Evolutionary conservation across 2,113 vertebrate genomes (phyloP).

Genomic region (Falcunculus frontatus): DNA sequence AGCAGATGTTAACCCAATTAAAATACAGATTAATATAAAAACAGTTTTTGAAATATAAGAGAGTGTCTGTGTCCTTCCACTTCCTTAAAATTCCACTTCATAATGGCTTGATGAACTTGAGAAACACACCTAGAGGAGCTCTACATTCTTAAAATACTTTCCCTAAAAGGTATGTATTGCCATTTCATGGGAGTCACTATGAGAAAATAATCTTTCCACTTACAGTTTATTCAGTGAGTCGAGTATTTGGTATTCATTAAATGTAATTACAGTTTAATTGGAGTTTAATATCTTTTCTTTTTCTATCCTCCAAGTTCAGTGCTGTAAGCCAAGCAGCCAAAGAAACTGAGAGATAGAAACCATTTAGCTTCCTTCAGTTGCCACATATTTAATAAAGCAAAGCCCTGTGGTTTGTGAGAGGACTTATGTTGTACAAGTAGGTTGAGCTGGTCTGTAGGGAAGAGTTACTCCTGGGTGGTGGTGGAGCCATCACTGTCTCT

Average conservation of each 20-base stretch:
- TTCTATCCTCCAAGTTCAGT: background rate
- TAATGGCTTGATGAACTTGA: constrained; percentile 79
- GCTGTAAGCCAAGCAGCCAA: constrained; percentile 19
- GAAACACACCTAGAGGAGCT: constrained; percentile 73
- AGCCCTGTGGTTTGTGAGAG: background rate
- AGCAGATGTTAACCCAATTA: constrained; percentile 74
- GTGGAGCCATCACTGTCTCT: background rate
- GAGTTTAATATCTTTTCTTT: constrained; percentile 68
- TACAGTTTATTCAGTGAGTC: constrained; percentile 72
- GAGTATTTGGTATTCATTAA: constrained; percentile 82
- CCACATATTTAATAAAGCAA: background rate
- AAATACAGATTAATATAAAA: constrained; percentile 75
- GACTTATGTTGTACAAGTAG: background rate
- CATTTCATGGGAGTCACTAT: constrained; percentile 69
- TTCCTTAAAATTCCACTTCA: constrained; percentile 73
- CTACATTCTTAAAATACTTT: constrained; percentile 72
- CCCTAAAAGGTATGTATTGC: constrained; percentile 80
- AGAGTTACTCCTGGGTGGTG: background rate
- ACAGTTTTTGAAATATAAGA: constrained; percentile 70
- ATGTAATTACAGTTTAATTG: constrained; percentile 81
- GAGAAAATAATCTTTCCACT: constrained; percentile 77
- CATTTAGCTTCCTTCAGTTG: background rate
- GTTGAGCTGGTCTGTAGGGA: background rate
- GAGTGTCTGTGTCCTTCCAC: constrained; percentile 59
- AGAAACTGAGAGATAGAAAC: background rate